Evolutionary conservation across 2,888 invertebrate species (phyloP).

Genomic region (Tricholauxania praeusta): DNA sequence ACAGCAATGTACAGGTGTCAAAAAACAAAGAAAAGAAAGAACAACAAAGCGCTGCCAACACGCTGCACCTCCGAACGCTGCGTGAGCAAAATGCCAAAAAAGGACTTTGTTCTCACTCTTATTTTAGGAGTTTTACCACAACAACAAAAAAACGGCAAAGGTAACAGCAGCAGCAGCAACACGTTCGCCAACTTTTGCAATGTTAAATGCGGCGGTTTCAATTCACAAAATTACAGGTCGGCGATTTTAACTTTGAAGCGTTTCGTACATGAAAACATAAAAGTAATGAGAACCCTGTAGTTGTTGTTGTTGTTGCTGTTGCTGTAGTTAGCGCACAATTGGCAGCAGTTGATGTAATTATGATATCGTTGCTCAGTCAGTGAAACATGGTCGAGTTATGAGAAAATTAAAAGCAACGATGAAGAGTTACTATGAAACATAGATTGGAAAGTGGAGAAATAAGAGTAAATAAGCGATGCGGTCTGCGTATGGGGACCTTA

Average conservation of each 20-base stretch:
- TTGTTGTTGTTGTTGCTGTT: conserved; percentile 47
- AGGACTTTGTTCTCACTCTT: conserved; percentile 35
- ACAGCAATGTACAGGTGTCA: conserved; percentile 18
- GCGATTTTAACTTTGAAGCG: conserved; percentile 68
- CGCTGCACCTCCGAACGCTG: neutral
- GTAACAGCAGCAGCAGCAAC: conserved; percentile 47
- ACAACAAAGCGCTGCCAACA: conserved; percentile 16
- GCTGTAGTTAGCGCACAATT: conserved; percentile 34
- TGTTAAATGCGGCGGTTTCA: conserved; percentile 60
- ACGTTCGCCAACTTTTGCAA: conserved; percentile 38
- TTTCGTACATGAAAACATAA: conserved; percentile 67
- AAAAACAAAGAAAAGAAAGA: conserved; percentile 19
- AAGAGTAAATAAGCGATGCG: neutral
- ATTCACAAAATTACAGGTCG: conserved; percentile 68
- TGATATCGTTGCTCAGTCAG: conserved; percentile 41
- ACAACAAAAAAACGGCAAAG: conserved; percentile 44
- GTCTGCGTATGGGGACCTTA: too few relatives aligned
- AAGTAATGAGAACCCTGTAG: conserved; percentile 61
- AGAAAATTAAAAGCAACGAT: conserved; percentile 23
- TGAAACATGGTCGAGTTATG: conserved; percentile 35
- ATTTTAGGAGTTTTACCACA: conserved; percentile 42
- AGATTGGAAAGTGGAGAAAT: neutral
- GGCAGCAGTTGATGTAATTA: conserved; percentile 44
- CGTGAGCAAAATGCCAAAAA: conserved; percentile 10
- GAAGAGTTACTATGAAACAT: neutral